A percentile compares a stretch with the other conserved stretches of the same genome.
These are phyloP conservation scores for Leucosticte australis DNA, from an alignment of 2,113 vertebrate species.

Conservation along the genomic window DNA sequence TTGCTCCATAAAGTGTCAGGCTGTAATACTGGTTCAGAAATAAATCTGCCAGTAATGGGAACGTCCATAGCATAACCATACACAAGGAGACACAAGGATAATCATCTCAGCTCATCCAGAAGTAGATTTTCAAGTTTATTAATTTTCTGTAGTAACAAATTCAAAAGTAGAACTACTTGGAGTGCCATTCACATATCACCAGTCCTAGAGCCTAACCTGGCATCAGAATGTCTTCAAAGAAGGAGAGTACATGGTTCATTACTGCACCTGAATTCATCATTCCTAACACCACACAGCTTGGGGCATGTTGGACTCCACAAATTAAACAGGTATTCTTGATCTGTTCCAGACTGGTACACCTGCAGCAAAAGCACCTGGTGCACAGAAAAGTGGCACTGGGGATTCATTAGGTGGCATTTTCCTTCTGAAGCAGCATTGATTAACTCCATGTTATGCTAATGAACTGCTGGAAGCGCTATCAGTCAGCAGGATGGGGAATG, in stretches of 20 bases:
- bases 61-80: background rate
- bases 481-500: background rate
- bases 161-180: background rate
- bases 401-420: slow-evolving; percentile 42
- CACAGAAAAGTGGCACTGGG: background rate
- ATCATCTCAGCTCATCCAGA: background rate
- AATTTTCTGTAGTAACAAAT: background rate
- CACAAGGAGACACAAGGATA: background rate
- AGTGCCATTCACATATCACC: background rate
- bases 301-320: background rate
- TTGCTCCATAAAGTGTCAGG: background rate
- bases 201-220: background rate
- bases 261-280: background rate
- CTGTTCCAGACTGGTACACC: background rate
- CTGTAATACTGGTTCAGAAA: background rate
- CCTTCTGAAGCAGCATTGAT: background rate
- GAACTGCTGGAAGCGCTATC: background rate
- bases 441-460: background rate
- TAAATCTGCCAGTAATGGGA: background rate
- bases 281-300: background rate
- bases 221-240: background rate
- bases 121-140: background rate
- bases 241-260: background rate
- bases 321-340: slow-evolving; percentile 17
- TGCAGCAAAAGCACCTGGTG: background rate